phyloP scores from a whole-genome alignment of 2,797 vertebrate species.

The Syncerus caffer region DNA sequence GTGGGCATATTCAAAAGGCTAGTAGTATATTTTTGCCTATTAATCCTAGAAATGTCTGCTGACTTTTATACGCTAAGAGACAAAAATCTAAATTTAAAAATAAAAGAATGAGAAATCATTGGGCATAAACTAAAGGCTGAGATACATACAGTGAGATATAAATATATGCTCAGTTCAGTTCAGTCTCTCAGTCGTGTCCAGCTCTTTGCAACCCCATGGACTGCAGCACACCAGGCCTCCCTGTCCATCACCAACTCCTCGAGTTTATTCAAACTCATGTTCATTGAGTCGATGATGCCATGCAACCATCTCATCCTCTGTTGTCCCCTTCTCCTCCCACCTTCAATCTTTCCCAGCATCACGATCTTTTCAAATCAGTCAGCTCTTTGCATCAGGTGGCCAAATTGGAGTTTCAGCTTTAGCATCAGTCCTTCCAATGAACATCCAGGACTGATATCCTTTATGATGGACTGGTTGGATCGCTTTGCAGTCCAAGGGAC shows the following conservation, averaged over 20 bases:
- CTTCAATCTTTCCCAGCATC: background rate
- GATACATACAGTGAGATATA: background rate
- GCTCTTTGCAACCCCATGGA: background rate
- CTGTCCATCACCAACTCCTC: background rate
- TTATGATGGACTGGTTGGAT: background rate
- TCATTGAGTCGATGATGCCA: background rate
- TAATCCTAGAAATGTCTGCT: background rate
- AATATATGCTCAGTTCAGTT: background rate
- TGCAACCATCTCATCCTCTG: background rate
- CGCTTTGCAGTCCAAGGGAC: background rate
- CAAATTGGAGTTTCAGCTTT: background rate
- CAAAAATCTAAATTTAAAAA: background rate
- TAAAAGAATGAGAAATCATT: background rate
- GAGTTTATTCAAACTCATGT: background rate
- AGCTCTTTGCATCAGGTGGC: background rate
- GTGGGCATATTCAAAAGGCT: background rate
- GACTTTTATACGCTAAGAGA: background rate
- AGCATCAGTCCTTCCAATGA: background rate
- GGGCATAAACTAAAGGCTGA: background rate
- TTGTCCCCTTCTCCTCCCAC: background rate
- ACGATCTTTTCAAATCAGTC: background rate
- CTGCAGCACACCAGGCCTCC: background rate
- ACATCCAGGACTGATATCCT: background rate
- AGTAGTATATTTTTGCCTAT: background rate
- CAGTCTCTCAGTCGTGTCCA: accelerated